Conservation (phyloP, 2,113 vertebrate species). For the Illadopsis cleaveri region DNA sequence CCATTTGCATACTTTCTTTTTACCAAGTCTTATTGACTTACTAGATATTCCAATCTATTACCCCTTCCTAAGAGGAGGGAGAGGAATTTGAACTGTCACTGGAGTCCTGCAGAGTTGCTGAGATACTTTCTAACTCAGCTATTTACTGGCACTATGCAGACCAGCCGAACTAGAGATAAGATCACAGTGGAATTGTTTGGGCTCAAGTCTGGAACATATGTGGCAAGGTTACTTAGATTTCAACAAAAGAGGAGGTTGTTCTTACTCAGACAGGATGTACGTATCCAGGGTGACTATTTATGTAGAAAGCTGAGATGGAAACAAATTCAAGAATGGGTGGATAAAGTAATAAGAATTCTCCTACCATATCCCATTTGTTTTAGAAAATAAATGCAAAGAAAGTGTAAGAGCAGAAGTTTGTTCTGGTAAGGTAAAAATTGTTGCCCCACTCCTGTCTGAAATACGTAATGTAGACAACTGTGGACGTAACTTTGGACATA, state of each 20-base stretch:
- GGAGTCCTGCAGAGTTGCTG: background rate
- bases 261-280: background rate
- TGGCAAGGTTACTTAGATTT: background rate
- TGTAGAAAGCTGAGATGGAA: background rate
- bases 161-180: background rate
- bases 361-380: background rate
- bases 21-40: background rate
- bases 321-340: background rate
- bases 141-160: background rate
- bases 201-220: background rate
- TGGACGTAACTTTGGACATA: background rate
- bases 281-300: background rate
- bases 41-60: background rate
- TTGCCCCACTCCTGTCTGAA: background rate
- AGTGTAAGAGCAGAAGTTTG: background rate
- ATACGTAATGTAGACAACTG: fast-evolving
- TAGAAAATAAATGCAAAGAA: background rate
- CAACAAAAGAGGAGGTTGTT: background rate
- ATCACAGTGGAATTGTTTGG: background rate
- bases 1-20: background rate
- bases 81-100: background rate
- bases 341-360: background rate
- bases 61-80: background rate
- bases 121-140: background rate
- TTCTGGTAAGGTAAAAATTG: background rate